Conservation (phyloP, 2,888 invertebrate species). For the Dicranocentrus wangi region DNA sequence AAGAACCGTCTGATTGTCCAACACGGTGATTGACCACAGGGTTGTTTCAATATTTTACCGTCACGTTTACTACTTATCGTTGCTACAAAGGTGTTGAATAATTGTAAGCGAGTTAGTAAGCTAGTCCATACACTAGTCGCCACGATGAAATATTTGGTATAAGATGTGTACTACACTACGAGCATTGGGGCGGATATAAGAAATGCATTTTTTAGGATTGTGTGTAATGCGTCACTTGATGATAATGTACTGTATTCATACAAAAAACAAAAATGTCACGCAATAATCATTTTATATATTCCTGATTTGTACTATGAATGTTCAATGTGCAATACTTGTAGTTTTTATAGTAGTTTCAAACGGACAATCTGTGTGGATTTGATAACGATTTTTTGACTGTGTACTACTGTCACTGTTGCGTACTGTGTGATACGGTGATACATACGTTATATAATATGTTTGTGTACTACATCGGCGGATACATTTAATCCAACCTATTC, state of each 20-base stretch:
- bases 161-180: too few species aligned
- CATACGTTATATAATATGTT: neutral
- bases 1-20: conserved; percentile 80
- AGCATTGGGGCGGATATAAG: too few species aligned
- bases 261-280: conserved; percentile 2
- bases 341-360: conserved; percentile 25
- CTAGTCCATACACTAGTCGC: neutral
- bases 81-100: conserved; percentile 23
- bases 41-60: conserved; percentile 39
- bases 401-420: conserved; percentile 11
- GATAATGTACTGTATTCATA: neutral
- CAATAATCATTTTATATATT: conserved; percentile 23
- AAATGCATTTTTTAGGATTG: too few species aligned
- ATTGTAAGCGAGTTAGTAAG: neutral
- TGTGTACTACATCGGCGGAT: neutral
- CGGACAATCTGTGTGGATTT: conserved; percentile 19
- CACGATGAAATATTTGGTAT: neutral
- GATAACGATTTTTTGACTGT: conserved; percentile 20
- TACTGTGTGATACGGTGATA: conserved; percentile 16
- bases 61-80: conserved; percentile 23
- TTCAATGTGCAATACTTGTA: conserved; percentile 14
- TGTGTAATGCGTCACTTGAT: too few species aligned
- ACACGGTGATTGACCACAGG: conserved; percentile 70
- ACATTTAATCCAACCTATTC: conserved; percentile 1
- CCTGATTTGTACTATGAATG: conserved; percentile 4